phyloP scores from a whole-genome alignment of 2,113 vertebrate genomes.

The Tychaedon coryphoeus region DNA sequence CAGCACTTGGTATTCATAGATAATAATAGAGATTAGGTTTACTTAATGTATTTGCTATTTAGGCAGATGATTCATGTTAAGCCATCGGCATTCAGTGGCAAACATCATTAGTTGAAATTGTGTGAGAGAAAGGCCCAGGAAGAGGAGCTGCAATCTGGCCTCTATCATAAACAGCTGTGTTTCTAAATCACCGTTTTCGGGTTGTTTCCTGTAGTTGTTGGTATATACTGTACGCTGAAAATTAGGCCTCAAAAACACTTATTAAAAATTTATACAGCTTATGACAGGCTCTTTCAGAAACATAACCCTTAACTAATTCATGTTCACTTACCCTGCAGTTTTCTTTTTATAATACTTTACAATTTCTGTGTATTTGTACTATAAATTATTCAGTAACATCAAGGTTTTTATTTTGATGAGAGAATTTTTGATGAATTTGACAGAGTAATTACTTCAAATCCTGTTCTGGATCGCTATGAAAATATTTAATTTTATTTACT shows the following conservation, averaged over 20 bases:
- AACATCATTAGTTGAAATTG: constrained; percentile 66
- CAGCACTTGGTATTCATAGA: constrained; percentile 54
- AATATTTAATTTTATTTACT: constrained; percentile 88
- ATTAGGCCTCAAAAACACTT: constrained; percentile 77
- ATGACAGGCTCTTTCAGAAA: constrained; percentile 81
- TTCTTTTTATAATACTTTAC: constrained; percentile 82
- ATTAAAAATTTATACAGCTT: constrained; percentile 83
- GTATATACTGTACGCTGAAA: constrained; percentile 68
- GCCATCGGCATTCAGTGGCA: constrained; percentile 61
- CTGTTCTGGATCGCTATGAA: constrained; percentile 79
- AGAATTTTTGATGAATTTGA: constrained; percentile 86
- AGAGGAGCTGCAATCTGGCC: constrained; percentile 59
- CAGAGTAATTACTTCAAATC: constrained; percentile 86
- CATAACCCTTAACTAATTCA: constrained; percentile 80
- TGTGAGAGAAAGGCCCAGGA: constrained; percentile 44
- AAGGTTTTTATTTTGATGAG: constrained; percentile 86
- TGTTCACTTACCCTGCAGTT: constrained; percentile 82
- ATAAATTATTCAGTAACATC: constrained; percentile 85
- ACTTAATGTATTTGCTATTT: constrained; percentile 68
- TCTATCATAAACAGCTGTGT: constrained; percentile 60
- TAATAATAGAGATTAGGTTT: constrained; percentile 56
- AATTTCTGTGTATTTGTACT: constrained; percentile 82
- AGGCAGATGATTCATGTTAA: constrained; percentile 58
- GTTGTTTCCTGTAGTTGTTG: constrained; percentile 68
- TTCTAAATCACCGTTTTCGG: constrained; percentile 59